These are phyloP conservation scores for Drosophila kanapiae DNA, from an alignment of 1,140 invertebrate species.

Conservation along the genomic window DNA sequence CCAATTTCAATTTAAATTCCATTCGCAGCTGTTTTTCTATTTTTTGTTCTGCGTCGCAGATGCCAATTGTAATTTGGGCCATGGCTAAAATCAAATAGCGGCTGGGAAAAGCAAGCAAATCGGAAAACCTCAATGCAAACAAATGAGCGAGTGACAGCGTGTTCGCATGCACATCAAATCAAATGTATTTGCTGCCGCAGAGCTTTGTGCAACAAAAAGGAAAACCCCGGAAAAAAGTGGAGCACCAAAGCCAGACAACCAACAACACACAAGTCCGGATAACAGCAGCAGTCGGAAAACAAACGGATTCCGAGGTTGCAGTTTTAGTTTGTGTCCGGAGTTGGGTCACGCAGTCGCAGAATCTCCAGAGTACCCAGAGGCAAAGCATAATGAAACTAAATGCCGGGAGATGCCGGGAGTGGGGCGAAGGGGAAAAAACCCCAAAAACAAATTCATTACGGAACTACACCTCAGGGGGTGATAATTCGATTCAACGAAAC, in stretches of 20 bases:
- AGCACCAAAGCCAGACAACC: conserved; percentile 63
- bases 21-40: conserved; percentile 7
- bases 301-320: conserved; percentile 44
- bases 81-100: conserved; percentile 43
- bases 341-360: conserved; percentile 72
- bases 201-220: conserved; percentile 48
- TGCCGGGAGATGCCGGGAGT: conserved; percentile 59
- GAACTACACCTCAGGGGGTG: conserved; percentile 82
- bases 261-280: conserved; percentile 55
- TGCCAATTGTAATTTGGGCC: conserved; percentile 46
- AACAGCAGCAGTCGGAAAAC: conserved; percentile 35
- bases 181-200: conserved; percentile 70
- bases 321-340: conserved; percentile 14
- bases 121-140: conserved; percentile 67
- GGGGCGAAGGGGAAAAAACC: conserved; percentile 67
- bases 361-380: conserved; percentile 32
- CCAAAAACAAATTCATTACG: conserved; percentile 83
- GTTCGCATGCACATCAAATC: conserved; percentile 59
- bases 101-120: conserved; percentile 57
- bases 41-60: not conserved
- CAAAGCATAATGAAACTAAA: conserved; percentile 77
- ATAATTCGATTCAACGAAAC: conserved; percentile 84
- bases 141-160: conserved; percentile 61
- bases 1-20: conserved; percentile 38
- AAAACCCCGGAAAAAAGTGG: conserved; percentile 24